phyloP scores from a whole-genome alignment of 1,140 invertebrate genomes.

The Drosophila nikananu region DNA sequence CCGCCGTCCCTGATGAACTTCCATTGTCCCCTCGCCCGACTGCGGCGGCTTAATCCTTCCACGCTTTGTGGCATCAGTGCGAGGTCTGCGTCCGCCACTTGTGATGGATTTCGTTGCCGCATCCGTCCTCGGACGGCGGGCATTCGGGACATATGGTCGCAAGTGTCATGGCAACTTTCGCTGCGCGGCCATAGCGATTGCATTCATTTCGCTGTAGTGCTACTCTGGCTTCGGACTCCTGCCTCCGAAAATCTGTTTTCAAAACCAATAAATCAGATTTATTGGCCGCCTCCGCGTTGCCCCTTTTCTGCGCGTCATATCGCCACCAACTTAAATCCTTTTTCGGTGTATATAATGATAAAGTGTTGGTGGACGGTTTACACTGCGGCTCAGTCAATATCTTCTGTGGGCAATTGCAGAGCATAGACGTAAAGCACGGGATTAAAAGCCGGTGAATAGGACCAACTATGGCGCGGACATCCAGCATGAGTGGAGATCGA shows the following conservation, averaged over 20 bases:
- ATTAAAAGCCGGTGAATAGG: slow-evolving; percentile 29
- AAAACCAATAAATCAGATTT: slow-evolving; percentile 84
- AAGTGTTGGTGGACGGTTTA: slow-evolving; percentile 35
- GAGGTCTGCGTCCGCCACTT: slow-evolving; percentile 44
- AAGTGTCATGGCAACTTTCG: slow-evolving; percentile 61
- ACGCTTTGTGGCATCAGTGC: slow-evolving; percentile 74
- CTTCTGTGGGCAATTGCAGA: slow-evolving; percentile 10
- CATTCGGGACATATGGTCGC: slow-evolving; percentile 65
- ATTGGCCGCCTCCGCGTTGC: slow-evolving; percentile 52
- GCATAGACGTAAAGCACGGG: slow-evolving; percentile 11
- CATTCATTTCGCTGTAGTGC: slow-evolving; percentile 59
- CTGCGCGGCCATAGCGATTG: slow-evolving; percentile 9
- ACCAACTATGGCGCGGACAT: slow-evolving; percentile 1
- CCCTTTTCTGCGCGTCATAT: neutral
- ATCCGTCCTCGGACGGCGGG: slow-evolving; percentile 25
- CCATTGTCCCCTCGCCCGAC: slow-evolving; percentile 62
- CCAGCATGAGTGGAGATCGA: neutral
- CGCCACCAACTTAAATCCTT: slow-evolving; percentile 29
- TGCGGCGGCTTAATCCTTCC: slow-evolving; percentile 73
- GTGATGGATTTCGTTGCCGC: slow-evolving; percentile 69
- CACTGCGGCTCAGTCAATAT: slow-evolving; percentile 40
- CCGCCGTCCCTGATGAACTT: slow-evolving; percentile 60
- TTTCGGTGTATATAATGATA: slow-evolving; percentile 11
- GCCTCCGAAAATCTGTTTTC: slow-evolving; percentile 74
- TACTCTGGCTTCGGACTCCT: slow-evolving; percentile 54